Conservation (phyloP, 2,888 invertebrate species). For the Barypeithes pellucidus region DNA sequence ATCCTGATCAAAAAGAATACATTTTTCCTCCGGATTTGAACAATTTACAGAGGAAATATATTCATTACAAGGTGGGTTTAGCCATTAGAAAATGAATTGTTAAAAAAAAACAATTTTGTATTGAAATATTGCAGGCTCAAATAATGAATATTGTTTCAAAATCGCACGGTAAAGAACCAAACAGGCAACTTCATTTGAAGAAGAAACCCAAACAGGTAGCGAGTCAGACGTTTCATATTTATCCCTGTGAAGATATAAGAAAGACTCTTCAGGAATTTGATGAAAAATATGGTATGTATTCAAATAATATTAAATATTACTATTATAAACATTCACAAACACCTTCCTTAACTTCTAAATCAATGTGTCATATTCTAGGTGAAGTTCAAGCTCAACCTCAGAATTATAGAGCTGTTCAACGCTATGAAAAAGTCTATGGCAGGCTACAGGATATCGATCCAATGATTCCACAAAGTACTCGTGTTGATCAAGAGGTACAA, state of each 20-base stretch:
- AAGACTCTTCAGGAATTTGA: conserved; percentile 39
- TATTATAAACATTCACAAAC: no score
- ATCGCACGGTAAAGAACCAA: conserved; percentile 82
- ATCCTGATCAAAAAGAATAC: conserved; percentile 60
- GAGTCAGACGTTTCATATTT: conserved; percentile 57
- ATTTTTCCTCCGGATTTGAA: conserved; percentile 80
- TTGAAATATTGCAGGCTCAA: conserved; percentile 60
- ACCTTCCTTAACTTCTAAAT: no score
- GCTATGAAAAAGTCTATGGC: conserved; percentile 57
- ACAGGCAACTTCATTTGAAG: conserved; percentile 60
- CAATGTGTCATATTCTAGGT: conserved; percentile 18
- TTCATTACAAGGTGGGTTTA: conserved; percentile 78
- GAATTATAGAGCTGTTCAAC: conserved; percentile 35
- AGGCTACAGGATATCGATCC: conserved; percentile 63
- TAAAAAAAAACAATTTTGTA: no score
- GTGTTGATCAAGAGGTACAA: conserved; percentile 13
- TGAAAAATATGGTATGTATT: conserved; percentile 37
- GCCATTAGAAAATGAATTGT: background rate
- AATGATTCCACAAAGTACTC: conserved; percentile 29
- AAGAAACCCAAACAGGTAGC: conserved; percentile 57
- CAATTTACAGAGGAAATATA: conserved; percentile 85
- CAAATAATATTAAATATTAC: background rate
- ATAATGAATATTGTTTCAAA: conserved; percentile 84
- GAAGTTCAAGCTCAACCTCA: conserved; percentile 30
- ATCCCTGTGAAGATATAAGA: conserved; percentile 49